A percentile compares a stretch with the other conserved stretches of the same genome.
Evolutionary conservation across 2,113 vertebrate species (phyloP).

Genomic region (Anhinga rufa): DNA sequence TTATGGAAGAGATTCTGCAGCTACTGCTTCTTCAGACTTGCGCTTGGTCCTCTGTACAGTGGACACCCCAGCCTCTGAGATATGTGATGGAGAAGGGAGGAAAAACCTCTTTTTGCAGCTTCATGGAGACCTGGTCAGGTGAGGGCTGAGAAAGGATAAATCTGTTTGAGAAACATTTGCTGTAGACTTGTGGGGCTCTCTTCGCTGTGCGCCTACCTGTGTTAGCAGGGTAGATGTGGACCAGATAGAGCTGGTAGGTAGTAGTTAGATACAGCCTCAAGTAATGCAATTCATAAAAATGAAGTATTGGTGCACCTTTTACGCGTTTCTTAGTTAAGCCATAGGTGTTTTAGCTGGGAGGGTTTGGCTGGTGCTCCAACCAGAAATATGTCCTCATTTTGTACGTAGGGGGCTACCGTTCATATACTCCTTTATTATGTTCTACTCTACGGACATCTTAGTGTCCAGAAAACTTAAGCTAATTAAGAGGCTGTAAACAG

Average conservation of each 20-base stretch:
- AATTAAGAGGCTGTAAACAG: not conserved
- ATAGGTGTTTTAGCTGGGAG: not conserved
- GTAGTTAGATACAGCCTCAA: not conserved
- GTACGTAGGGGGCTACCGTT: not conserved
- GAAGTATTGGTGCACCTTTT: not conserved
- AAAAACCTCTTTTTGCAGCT: slow-evolving; percentile 86
- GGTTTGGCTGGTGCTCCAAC: not conserved
- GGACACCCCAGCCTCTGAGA: slow-evolving; percentile 83
- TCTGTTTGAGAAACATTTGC: not conserved
- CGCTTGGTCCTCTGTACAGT: slow-evolving; percentile 90
- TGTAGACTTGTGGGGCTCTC: accelerated
- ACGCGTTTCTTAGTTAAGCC: not conserved
- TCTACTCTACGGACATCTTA: accelerated
- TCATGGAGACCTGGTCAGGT: slow-evolving; percentile 94
- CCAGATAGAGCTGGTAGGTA: not conserved
- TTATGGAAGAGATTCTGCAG: slow-evolving; percentile 70
- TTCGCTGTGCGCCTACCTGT: accelerated
- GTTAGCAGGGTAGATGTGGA: not conserved
- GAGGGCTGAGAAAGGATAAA: not conserved
- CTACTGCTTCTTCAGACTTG: slow-evolving; percentile 75
- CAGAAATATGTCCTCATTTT: not conserved
- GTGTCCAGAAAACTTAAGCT: not conserved
- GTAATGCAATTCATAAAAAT: not conserved
- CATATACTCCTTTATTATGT: accelerated
- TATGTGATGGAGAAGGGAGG: slow-evolving; percentile 81